Evolutionary conservation across 1,140 invertebrate species (phyloP).

Genomic region (Ladona fulva): DNA sequence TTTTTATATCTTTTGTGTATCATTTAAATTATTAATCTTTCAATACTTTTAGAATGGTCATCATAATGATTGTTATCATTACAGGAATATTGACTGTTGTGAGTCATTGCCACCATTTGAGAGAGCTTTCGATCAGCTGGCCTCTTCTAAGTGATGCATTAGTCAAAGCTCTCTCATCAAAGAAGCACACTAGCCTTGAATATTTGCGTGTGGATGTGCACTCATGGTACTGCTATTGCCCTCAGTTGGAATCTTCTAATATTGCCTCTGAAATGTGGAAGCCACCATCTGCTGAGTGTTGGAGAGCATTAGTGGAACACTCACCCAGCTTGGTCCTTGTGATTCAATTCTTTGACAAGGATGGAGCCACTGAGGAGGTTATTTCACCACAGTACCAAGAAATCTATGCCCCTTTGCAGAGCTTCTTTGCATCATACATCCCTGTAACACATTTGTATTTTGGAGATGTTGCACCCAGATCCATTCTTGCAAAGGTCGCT

Average conservation of each 20-base stretch:
- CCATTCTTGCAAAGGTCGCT: constrained; percentile 28
- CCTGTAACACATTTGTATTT: constrained; percentile 37
- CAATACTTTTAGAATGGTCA: too few relatives aligned
- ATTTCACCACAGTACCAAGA: constrained; percentile 34
- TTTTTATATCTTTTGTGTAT: too few relatives aligned
- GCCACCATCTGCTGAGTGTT: neutral
- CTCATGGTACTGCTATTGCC: constrained; percentile 27
- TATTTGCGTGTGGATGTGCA: constrained; percentile 34
- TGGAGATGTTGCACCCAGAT: constrained; percentile 32
- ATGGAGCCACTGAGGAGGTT: constrained; percentile 25
- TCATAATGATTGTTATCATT: constrained; percentile 11
- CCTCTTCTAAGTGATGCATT: constrained; percentile 34
- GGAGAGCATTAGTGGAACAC: neutral
- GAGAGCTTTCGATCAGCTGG: constrained; percentile 35
- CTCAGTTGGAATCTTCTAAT: constrained; percentile 27
- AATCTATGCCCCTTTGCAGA: constrained; percentile 33
- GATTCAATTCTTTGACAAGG: neutral
- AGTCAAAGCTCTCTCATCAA: constrained; percentile 28
- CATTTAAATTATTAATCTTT: too few relatives aligned
- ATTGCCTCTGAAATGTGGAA: constrained; percentile 28
- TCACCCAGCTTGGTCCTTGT: neutral
- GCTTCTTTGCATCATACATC: constrained; percentile 28
- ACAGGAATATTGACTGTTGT: constrained; percentile 31
- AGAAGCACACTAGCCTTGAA: constrained; percentile 28
- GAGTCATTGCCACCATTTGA: constrained; percentile 28